Base-by-base conservation (phyloP, 2,888 invertebrate genomes). In the Hemithea aestivaria region DNA sequence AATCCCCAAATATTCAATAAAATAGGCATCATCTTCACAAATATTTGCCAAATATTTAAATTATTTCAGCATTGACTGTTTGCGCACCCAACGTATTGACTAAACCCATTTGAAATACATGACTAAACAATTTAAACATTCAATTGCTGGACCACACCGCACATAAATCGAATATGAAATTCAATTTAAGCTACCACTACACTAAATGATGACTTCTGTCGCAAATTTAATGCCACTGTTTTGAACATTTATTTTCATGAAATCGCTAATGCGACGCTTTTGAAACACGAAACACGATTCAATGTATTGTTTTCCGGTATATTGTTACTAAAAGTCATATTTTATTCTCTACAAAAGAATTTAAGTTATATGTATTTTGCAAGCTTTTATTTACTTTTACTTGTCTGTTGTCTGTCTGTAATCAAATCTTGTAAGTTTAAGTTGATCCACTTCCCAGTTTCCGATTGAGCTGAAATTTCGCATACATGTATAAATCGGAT, bases 111-210 rank as follows among this genome's bases (percentile, higher is more conserved):
- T 21, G 26, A 21, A 22, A 34, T 30, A 30, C 33, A 28, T 16
- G 12, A 21, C 29, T 28, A 22, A 33, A 33, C 21, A 33, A 32
- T 28, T 33, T 27, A 16, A 24, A 38, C 23, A 9, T 20, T 27
- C 10, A 27, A 38, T 30, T 32, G 35, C 27, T 10, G 34, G 34
- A 27, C 28, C 28, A 9, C 35, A 22, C 12, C 2, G 21, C 24
- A 20, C 22, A 27, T 32, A 22, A 37, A 34, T 30, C 27, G 27
- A 30, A 37, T 37, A 20, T 37, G 21, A 32, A 35, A 38, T 39
- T 35, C 27, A 39, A 28, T 38, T 38, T 31, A 40, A 25, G 10
- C 8, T 29, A 7, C 24, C 9, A 10, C 12, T 9, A 8, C 7
- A 22, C 6, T 27, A 31, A n/a, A 31, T 30, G 25, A 31, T 27